Evolutionary conservation across 2,888 invertebrate species (phyloP), one percentile per base, ranked within the genome.

Genomic region (Chymomyza caudatula): DNA sequence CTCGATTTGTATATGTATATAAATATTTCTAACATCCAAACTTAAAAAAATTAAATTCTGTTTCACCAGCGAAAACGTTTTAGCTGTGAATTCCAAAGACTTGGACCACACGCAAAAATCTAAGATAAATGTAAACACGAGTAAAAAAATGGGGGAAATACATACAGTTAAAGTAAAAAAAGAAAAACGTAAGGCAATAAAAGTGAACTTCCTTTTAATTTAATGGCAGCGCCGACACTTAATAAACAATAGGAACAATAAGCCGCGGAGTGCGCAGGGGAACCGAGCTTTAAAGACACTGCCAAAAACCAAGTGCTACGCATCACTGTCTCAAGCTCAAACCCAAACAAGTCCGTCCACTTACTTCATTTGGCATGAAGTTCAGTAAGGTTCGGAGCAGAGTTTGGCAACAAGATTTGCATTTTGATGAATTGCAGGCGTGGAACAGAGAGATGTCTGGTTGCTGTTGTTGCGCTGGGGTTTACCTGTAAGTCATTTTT

Each of bases 351-450:
- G 63, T 52, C 54, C 56, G 44, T 54, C 1, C 20, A 6, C 60
- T 66, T 61, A 64, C 53, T 37, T 37, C 29, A 37, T 37, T 37
- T 6, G 44, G 23, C 42, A 47, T 3, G 22, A 25, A 60, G 47
- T 64, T 53, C 61, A 66, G 51, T 66, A 66, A 49, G 54, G 15
- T 37, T 37, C 5, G 17, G 17, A 56, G 23, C 43, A 67, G 76
- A 76, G 76, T 78, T 69, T 67, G 67, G 51, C 78, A 78, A 88
- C 79, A 75, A 86, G 78, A 78, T 86, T 80, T 85, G 87, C 86
- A 88, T 88, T 87, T 88, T 88, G 88, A 88, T 88, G 86, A 87
- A 88, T 86, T 85, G 78, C 78, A 83, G 71, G 69, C 76, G 61
- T 58, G 70, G 72, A 73, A 65, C 76, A 67, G 68, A 15, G n/a